Base-by-base conservation (phyloP, 2,888 invertebrate genomes). In the Colletes collaris region DNA sequence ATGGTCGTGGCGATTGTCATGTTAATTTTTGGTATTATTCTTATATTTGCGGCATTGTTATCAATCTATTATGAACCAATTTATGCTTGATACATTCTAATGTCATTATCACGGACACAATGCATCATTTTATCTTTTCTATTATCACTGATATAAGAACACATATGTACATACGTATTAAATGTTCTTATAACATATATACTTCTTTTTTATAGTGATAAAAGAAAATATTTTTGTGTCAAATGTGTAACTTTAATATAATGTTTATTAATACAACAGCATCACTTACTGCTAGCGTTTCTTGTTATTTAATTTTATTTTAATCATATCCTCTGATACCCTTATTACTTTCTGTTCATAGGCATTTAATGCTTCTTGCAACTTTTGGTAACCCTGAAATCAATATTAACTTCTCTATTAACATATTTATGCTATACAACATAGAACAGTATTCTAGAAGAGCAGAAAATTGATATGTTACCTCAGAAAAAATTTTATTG, bases 301-400 rank as follows among this genome's bases (percentile, higher is more conserved):
- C 70, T 86, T 87, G 27, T 79, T 76, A 70, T 40, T 82, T 40
- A 76, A 81, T 83, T 90, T 90, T 67, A 90, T 86, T 85, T 93
- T 86, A 86, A 94, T 94, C 94, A 95, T 95, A 89, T 96, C 96
- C 77, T 95, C 94, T 0, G 97, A 96, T 58, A 96, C 95, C 79
- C 96, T 94, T 55, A 94, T 93, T 0, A 96, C 95, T 3, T 95
- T 95, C 84, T 95, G 93, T 35, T 95, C 93, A 86, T 97, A 97
- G 84, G 95, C 94, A 19, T 94, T 93, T 55, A 97, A 94, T 0
- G 95, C 90, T 40, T 94, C 93, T 75, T 95, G 94, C 80, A 97
- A 92, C 83, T 95, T 95, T 7, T 94, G 93, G 83, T 95, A 94
- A 49, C 95, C 94, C 96, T 96, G 93, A 59, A 93, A 72, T 76